A percentile compares a stretch with the other conserved stretches of the same genome.
Evolutionary conservation across 2,797 vertebrate species (phyloP).

Genomic region (Pseudomugil gertrudae): DNA sequence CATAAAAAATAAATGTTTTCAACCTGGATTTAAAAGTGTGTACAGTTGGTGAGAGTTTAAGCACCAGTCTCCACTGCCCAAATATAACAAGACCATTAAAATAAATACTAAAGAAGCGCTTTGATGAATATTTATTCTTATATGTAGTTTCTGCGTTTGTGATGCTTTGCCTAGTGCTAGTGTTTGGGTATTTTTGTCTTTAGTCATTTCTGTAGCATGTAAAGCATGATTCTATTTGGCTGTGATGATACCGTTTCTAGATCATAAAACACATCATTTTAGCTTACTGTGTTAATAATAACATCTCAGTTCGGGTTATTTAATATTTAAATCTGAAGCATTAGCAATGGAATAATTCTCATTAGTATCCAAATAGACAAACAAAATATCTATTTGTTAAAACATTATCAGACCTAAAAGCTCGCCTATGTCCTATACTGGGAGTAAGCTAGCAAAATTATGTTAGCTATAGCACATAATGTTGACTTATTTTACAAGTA

Average conservation of each 20-base stretch:
- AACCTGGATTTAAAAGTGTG: no score
- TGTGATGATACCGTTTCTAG: not conserved
- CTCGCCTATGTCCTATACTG: constrained; percentile 30
- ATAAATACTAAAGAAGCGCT: not conserved
- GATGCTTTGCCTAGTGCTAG: not conserved
- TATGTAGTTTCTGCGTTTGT: not conserved
- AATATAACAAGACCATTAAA: not conserved
- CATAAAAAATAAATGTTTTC: no score
- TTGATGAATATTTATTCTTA: no score
- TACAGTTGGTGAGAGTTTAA: no score
- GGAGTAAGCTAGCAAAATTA: constrained; percentile 37
- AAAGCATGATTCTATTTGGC: not conserved
- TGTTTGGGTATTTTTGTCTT: not conserved
- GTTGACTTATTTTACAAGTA: not conserved
- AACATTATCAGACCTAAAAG: not conserved
- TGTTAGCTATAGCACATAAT: constrained; percentile 35
- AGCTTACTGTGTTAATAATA: not conserved
- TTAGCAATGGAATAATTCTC: not conserved
- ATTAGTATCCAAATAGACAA: not conserved
- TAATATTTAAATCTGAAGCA: not conserved
- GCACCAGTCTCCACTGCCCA: not conserved
- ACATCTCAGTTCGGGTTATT: fast-evolving
- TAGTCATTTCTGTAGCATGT: not conserved
- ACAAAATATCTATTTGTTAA: not conserved
- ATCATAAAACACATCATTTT: not conserved